Evolutionary conservation across 2,113 vertebrate species (phyloP).

Genomic region (Calonectris borealis): DNA sequence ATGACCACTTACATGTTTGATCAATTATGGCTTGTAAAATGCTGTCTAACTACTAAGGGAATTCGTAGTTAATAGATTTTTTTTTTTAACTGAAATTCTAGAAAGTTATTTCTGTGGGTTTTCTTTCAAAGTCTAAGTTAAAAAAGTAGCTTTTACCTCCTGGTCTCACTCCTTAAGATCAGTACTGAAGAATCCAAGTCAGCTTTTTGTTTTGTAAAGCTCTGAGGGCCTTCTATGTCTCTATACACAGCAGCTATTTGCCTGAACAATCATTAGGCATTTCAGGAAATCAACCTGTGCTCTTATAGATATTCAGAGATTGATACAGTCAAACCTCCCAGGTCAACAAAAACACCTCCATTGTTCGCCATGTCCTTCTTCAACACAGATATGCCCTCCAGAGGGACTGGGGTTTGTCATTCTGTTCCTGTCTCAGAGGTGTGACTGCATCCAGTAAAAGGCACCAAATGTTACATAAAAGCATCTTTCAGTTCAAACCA

Average conservation of each 20-base stretch:
- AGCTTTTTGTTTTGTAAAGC: background rate
- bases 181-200: background rate
- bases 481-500: constrained; percentile 80
- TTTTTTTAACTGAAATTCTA: background rate
- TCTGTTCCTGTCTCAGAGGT: constrained; percentile 51
- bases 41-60: background rate
- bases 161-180: background rate
- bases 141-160: background rate
- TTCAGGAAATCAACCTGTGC: constrained; percentile 33
- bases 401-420: constrained; percentile 12
- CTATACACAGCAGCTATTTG: background rate
- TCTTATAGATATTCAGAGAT: background rate
- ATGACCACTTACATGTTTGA: background rate
- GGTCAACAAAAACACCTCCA: background rate
- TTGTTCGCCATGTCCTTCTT: background rate
- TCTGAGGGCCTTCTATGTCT: background rate
- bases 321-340: constrained; percentile 57
- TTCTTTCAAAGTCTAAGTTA: background rate
- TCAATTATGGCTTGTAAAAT: background rate
- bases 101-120: background rate
- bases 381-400: background rate
- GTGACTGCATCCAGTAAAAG: constrained; percentile 72
- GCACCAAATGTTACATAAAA: constrained; percentile 77
- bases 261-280: background rate
- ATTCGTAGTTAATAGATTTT: background rate